phyloP scores from a whole-genome alignment of 2,113 vertebrate species.

The Embiotoca jacksoni region DNA sequence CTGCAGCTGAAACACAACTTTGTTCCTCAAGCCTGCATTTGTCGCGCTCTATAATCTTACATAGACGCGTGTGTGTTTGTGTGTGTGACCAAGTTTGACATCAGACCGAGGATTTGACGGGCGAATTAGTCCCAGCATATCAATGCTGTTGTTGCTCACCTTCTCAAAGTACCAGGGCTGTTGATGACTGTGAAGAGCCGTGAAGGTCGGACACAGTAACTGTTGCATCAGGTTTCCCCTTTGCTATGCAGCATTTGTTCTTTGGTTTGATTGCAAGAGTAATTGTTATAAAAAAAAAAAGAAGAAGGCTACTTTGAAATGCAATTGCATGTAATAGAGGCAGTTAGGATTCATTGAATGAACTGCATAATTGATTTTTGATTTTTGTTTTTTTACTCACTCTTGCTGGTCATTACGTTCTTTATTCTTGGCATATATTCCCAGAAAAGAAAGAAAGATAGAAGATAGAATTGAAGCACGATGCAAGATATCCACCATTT shows the following conservation, averaged over 20 bases:
- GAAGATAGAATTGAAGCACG: neutral
- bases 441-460: neutral
- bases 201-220: conserved; percentile 54
- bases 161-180: conserved; percentile 47
- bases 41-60: conserved; percentile 7
- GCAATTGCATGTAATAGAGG: conserved; percentile 26
- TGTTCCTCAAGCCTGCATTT: conserved; percentile 28
- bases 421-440: conserved; percentile 3
- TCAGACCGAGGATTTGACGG: conserved; percentile 37
- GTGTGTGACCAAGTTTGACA: conserved; percentile 22
- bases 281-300: conserved; percentile 15
- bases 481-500: too few species aligned
- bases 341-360: conserved; percentile 20
- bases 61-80: neutral
- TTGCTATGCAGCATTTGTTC: conserved; percentile 51
- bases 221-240: conserved; percentile 52
- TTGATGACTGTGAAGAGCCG: conserved; percentile 32
- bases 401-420: neutral
- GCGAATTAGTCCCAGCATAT: conserved; percentile 45
- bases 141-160: conserved; percentile 34
- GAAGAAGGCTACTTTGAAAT: conserved; percentile 31
- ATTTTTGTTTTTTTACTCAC: neutral
- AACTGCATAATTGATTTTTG: conserved; percentile 25
- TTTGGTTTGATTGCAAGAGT: conserved; percentile 10
- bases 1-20: conserved; percentile 30